Conservation (phyloP, 2,888 invertebrate species). For the Parnassius apollo region DNA sequence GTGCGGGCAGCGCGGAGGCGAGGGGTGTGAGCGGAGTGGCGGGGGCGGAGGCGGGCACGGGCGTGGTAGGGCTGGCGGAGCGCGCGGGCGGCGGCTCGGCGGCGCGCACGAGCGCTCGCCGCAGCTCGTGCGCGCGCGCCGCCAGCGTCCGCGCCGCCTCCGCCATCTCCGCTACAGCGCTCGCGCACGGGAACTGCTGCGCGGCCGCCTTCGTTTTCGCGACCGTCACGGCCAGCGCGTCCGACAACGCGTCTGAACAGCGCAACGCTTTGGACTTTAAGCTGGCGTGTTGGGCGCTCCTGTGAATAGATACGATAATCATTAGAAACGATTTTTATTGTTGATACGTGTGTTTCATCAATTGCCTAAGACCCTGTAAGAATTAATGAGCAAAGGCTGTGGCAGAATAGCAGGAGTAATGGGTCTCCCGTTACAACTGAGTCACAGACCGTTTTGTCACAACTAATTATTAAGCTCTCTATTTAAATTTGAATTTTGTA, state of each 20-base stretch:
- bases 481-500: too few species aligned
- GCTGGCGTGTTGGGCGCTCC: constrained; percentile 88
- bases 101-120: constrained; percentile 86
- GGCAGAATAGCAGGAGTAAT: too few species aligned
- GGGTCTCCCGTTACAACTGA: too few species aligned
- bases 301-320: constrained; percentile 38
- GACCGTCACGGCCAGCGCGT: constrained; percentile 90
- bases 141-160: constrained; percentile 93
- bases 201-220: constrained; percentile 95
- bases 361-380: too few species aligned
- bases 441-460: too few species aligned
- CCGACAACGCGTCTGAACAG: constrained; percentile 90
- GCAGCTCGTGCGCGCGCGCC: constrained; percentile 89
- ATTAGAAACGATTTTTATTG: not conserved
- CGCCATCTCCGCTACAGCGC: constrained; percentile 96
- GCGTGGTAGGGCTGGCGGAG: constrained; percentile 51
- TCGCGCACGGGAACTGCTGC: constrained; percentile 94
- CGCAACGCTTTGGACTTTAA: constrained; percentile 87
- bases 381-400: too few species aligned
- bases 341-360: too few species aligned
- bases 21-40: constrained; percentile 62
- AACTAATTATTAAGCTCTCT: too few species aligned
- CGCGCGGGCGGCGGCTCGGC: constrained; percentile 70
- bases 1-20: constrained; percentile 60
- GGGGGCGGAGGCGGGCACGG: constrained; percentile 59